Evolutionary conservation across 64 coral and sea anemone genomes (phyloP).

Genomic region (Montipora efflorescens): DNA sequence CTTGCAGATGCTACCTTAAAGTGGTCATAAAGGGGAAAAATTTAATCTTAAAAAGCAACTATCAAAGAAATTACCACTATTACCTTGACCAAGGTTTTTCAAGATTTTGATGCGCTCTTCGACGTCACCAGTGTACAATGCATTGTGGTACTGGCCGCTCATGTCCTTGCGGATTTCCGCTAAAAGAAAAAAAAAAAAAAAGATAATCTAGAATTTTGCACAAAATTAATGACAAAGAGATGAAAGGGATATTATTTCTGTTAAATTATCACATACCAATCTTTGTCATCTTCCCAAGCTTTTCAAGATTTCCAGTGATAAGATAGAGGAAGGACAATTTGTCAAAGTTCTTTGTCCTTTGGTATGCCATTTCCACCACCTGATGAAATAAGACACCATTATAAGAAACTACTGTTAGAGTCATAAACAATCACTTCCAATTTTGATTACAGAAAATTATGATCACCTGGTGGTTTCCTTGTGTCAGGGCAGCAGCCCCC

Average conservation of each 20-base stretch:
- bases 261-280: slow-evolving; percentile 73
- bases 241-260: too few species aligned
- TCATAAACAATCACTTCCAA: background rate
- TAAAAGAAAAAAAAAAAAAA: slow-evolving; percentile 33
- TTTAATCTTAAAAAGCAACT: too few species aligned
- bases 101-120: slow-evolving; percentile 94
- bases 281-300: slow-evolving; percentile 96
- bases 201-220: background rate
- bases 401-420: background rate
- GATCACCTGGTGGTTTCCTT: slow-evolving; percentile 90
- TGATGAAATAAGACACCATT: background rate
- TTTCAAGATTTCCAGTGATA: slow-evolving; percentile 98
- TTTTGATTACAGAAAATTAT: background rate
- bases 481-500: slow-evolving; percentile 84
- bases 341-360: slow-evolving; percentile 99
- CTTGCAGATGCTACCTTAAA: too few species aligned
- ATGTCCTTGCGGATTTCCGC: slow-evolving; percentile 98
- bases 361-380: slow-evolving; percentile 99
- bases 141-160: slow-evolving; percentile 99
- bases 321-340: slow-evolving; percentile 97
- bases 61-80: too few species aligned
- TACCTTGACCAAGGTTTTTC: slow-evolving; percentile 96
- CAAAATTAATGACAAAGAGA: background rate
- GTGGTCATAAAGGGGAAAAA: too few species aligned
- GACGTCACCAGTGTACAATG: slow-evolving; percentile 97